These are phyloP conservation scores for Darevskia nairensis DNA, from an alignment of 2,797 vertebrate genomes.

Conservation along the genomic window DNA sequence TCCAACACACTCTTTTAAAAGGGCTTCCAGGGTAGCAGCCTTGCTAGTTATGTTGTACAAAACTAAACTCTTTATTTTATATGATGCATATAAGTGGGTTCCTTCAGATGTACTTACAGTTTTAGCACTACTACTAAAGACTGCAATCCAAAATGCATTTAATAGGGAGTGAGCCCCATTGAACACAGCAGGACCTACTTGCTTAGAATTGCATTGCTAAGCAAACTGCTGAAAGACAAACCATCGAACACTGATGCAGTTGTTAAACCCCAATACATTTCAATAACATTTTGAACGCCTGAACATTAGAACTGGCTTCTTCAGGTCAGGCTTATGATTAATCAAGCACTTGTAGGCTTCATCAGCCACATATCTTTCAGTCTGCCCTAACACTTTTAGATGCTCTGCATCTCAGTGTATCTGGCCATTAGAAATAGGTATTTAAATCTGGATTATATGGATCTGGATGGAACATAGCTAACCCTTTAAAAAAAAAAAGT, in stretches of 20 bases:
- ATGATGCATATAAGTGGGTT: background rate
- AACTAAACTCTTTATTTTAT: background rate
- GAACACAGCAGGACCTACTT: background rate
- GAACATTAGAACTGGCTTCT: accelerated
- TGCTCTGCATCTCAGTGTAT: background rate
- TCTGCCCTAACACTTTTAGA: background rate
- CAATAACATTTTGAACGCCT: background rate
- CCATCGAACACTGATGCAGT: background rate
- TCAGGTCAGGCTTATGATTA: conserved; percentile 23
- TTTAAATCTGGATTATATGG: background rate
- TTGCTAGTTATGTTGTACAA: background rate
- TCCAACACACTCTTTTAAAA: background rate
- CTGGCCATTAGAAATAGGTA: conserved; percentile 1
- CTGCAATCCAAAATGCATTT: background rate
- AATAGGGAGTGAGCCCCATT: background rate
- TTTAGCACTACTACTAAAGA: background rate
- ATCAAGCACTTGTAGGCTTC: background rate
- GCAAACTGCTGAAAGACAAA: conserved; percentile 3
- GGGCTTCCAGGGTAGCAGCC: background rate
- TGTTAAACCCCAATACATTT: accelerated
- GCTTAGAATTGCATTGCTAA: background rate
- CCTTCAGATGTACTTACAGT: background rate
- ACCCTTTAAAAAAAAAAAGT: no score
- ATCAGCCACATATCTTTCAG: background rate
- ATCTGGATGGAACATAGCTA: background rate